These are phyloP conservation scores for Danaus melanippus DNA, from an alignment of 1,140 invertebrate genomes.

Conservation along the genomic window DNA sequence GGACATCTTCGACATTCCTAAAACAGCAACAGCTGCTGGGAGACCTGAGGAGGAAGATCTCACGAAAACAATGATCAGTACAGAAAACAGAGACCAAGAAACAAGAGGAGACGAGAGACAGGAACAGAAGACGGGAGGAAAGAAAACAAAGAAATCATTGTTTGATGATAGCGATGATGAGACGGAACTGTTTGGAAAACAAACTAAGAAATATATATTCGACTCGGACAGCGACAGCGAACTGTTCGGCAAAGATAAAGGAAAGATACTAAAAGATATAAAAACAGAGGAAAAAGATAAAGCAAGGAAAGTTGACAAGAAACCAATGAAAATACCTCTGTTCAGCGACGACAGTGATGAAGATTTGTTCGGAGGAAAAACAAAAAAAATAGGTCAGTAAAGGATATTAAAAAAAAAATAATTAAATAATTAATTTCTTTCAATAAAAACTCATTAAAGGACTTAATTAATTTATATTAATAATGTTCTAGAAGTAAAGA, in stretches of 20 bases:
- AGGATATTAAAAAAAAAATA: not conserved
- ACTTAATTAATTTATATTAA: too few relatives aligned
- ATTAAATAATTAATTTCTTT: too few relatives aligned
- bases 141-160: slow-evolving; percentile 23
- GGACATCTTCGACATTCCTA: slow-evolving; percentile 42
- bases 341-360: slow-evolving; percentile 49
- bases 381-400: slow-evolving; percentile 22
- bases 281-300: slow-evolving; percentile 20
- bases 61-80: not conserved
- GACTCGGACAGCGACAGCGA: slow-evolving; percentile 21
- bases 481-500: slow-evolving; percentile 4
- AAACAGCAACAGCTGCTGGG: slow-evolving; percentile 1
- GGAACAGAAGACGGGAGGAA: not conserved
- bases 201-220: slow-evolving; percentile 6
- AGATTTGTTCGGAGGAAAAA: slow-evolving; percentile 43
- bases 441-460: too few relatives aligned
- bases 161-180: slow-evolving; percentile 48
- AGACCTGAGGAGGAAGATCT: slow-evolving; percentile 1
- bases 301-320: slow-evolving; percentile 15
- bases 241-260: slow-evolving; percentile 29
- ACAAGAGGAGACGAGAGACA: slow-evolving; percentile 12
- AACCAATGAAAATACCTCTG: slow-evolving; percentile 15
- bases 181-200: slow-evolving; percentile 2
- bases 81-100: slow-evolving; percentile 6
- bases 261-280: slow-evolving; percentile 13